phyloP scores from a whole-genome alignment of 1,140 invertebrate genomes.

The Orchestia grillus region DNA sequence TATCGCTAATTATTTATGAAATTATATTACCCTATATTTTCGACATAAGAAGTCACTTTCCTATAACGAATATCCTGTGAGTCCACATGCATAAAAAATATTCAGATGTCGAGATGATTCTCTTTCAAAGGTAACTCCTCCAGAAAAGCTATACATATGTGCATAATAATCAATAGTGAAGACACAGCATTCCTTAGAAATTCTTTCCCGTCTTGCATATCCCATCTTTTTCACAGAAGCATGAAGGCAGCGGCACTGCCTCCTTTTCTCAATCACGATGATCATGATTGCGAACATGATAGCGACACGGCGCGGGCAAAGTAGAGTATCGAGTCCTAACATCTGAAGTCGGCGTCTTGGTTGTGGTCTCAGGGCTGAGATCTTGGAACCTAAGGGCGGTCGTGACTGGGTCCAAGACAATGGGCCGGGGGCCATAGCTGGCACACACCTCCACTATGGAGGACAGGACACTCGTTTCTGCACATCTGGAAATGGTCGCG shows the following conservation, averaged over 20 bases:
- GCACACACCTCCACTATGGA: too few relatives aligned
- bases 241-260: not conserved
- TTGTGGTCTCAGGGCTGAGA: not conserved
- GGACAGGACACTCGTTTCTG: not conserved
- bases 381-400: not conserved
- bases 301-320: not conserved
- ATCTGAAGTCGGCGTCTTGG: not conserved
- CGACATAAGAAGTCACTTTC: not conserved
- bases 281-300: not conserved
- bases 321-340: not conserved
- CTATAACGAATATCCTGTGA: not conserved
- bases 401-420: not conserved
- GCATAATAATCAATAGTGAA: not conserved
- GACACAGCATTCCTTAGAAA: not conserved
- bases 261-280: not conserved
- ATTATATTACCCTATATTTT: too few relatives aligned
- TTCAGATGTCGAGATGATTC: not conserved
- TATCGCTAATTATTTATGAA: too few relatives aligned
- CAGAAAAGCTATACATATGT: not conserved
- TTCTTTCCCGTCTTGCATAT: not conserved
- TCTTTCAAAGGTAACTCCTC: not conserved
- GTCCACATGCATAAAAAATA: not conserved
- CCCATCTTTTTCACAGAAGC: not conserved
- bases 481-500: not conserved
- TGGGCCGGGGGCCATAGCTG: not conserved